Evolutionary conservation across 1,140 invertebrate species (phyloP), one percentile per base, ranked within the genome.

Genomic region (Hyphantria cunea): DNA sequence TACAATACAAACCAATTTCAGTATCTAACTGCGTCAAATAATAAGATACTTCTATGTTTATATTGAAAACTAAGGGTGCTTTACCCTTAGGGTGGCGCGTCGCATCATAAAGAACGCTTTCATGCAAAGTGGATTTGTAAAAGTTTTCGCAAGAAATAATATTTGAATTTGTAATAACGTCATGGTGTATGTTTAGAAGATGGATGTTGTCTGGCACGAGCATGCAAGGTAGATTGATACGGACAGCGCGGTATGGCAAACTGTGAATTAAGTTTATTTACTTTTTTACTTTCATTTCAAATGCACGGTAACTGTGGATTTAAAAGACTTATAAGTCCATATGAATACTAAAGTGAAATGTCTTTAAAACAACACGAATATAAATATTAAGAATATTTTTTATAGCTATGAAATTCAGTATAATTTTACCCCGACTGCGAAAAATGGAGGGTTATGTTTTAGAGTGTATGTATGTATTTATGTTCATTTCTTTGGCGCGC

Each of bases 91-190:
- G n/a, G 61, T 64, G 70, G 53, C 42, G 53, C 64, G 61, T 66
- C 66, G 72, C 66, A 70, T 67, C 64, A 71, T 68, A 72, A 77
- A 74, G 75, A 76, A 80, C 64, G 72, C 71, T 81, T 76, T 78
- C 76, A 75, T 75, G 70, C 72, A 77, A 80, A 81, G 74, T 79
- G 74, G 79, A 79, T 81, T 76, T 72, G 70, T 70, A 61, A 72
- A 74, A 81, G 74, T 81, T 79, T 77, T 75, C 74, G 68, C 71
- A 65, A 68, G 68, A 78, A 80, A 82, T 78, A 80, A 76, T 74
- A 77, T 77, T 77, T 77, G 79, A 74, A 77, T 79, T 76, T 71
- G 68, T 71, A 73, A 75, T 75, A 48, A 72, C 68, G 64, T 69
- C 64, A 55, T 32, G 11, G 9, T 56, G 59, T 64, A 70, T 48